Evolutionary conservation across 2,888 invertebrate species (phyloP).

Genomic region (Conistra vaccinii): DNA sequence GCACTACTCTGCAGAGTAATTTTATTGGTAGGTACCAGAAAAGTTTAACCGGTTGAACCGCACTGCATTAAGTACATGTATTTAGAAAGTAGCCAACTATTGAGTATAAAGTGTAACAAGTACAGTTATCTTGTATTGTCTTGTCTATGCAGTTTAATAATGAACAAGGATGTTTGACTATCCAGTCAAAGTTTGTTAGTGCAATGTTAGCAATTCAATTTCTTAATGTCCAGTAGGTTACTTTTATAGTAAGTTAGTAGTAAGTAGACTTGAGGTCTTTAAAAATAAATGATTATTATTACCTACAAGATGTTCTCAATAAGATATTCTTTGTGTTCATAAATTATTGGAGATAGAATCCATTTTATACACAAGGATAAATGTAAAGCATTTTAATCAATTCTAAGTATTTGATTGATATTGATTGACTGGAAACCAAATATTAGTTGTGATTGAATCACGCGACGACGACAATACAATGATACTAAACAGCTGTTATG

Average conservation of each 20-base stretch:
- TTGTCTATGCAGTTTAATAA: neutral
- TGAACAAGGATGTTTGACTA: neutral
- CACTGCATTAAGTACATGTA: too few species aligned
- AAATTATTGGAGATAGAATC: neutral
- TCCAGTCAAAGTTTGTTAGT: neutral
- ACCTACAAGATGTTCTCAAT: constrained; percentile 12
- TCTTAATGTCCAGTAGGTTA: too few species aligned
- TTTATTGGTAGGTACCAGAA: neutral
- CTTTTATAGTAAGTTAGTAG: neutral
- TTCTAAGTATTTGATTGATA: constrained; percentile 27
- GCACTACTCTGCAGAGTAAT: neutral
- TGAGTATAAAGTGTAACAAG: neutral
- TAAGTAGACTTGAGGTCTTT: neutral
- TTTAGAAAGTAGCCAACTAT: constrained; percentile 1
- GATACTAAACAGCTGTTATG: constrained; percentile 81
- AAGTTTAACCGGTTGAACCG: too few species aligned
- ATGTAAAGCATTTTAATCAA: constrained; percentile 28
- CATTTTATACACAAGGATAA: constrained; percentile 27
- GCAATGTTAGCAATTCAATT: neutral
- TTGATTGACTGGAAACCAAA: constrained; percentile 38
- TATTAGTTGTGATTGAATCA: constrained; percentile 56
- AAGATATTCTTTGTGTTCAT: constrained; percentile 15
- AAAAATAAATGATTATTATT: neutral
- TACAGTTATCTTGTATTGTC: neutral
- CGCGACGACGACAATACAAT: constrained; percentile 54